phyloP scores from a whole-genome alignment of 2,888 invertebrate genomes.

The Athrips mouffetella region DNA sequence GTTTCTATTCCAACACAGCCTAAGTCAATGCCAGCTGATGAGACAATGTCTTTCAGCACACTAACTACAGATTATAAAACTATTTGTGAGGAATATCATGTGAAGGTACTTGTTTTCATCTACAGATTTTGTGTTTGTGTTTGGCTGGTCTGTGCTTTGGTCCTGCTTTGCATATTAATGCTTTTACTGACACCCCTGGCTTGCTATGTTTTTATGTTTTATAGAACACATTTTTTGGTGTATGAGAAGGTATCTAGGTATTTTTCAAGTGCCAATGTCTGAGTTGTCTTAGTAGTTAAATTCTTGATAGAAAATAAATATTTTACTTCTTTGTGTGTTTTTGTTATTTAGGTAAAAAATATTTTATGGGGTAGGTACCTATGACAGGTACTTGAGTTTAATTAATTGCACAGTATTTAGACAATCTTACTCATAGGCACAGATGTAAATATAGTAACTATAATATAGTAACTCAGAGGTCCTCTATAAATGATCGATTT shows the following conservation, averaged over 20 bases:
- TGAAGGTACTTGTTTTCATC: slow-evolving; percentile 76
- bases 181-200: slow-evolving; percentile 41
- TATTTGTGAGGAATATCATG: slow-evolving; percentile 83
- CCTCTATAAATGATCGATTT: no score
- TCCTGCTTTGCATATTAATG: slow-evolving; percentile 32
- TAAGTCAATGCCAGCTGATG: slow-evolving; percentile 58
- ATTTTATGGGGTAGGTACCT: neutral
- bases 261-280: slow-evolving; percentile 25
- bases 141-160: slow-evolving; percentile 30
- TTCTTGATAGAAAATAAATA: neutral
- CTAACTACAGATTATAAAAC: slow-evolving; percentile 85
- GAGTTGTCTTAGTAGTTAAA: slow-evolving; percentile 15
- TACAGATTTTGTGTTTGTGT: slow-evolving; percentile 38
- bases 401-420: no score
- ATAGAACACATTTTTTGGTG: slow-evolving; percentile 34
- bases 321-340: neutral
- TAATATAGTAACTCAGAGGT: no score
- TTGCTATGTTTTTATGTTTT: slow-evolving; percentile 41
- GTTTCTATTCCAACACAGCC: slow-evolving; percentile 39
- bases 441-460: no score
- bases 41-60: slow-evolving; percentile 72
- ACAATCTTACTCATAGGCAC: no score
- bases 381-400: neutral
- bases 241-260: slow-evolving; percentile 35
- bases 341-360: neutral